Conservation (phyloP, 2,888 invertebrate species). For the Trypoxylon attenuatum region DNA sequence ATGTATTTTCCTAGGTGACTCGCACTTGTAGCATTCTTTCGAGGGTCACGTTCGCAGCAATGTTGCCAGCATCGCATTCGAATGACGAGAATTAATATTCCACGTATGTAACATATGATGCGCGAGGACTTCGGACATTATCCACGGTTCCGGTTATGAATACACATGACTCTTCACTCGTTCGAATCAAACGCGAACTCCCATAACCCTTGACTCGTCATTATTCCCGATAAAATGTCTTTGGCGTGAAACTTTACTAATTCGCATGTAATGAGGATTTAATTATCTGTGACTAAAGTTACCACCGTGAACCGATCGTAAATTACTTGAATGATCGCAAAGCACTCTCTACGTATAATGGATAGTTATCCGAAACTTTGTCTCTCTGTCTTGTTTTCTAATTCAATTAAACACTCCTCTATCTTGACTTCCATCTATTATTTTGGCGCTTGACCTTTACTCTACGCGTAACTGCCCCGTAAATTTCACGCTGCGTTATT, state of each 20-base stretch:
- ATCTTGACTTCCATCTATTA: too few relatives aligned
- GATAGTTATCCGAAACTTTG: too few relatives aligned
- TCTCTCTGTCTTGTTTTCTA: too few relatives aligned
- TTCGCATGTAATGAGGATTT: constrained; percentile 34
- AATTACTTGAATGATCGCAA: constrained; percentile 12
- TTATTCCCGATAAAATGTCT: constrained; percentile 22
- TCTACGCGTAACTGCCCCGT: too few relatives aligned
- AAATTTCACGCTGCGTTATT: too few relatives aligned
- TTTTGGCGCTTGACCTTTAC: too few relatives aligned
- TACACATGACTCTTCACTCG: constrained; percentile 40
- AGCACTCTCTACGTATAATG: too few relatives aligned
- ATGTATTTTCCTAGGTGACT: constrained; percentile 50
- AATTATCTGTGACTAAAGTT: constrained; percentile 32
- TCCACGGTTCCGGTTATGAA: constrained; percentile 53
- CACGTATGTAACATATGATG: constrained; percentile 61
- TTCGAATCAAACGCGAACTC: constrained; percentile 5
- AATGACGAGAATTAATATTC: constrained; percentile 66
- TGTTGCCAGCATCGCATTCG: constrained; percentile 55
- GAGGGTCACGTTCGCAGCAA: constrained; percentile 23
- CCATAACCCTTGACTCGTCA: constrained; percentile 10
- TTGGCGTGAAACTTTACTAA: constrained; percentile 16
- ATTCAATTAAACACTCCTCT: too few relatives aligned
- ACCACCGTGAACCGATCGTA: constrained; percentile 12
- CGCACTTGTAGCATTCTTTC: constrained; percentile 52
- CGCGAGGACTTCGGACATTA: constrained; percentile 49